Evolutionary conservation across 1,140 invertebrate species (phyloP), one percentile per base, ranked within the genome.

Genomic region (Rhynchophorus ferrugineus): DNA sequence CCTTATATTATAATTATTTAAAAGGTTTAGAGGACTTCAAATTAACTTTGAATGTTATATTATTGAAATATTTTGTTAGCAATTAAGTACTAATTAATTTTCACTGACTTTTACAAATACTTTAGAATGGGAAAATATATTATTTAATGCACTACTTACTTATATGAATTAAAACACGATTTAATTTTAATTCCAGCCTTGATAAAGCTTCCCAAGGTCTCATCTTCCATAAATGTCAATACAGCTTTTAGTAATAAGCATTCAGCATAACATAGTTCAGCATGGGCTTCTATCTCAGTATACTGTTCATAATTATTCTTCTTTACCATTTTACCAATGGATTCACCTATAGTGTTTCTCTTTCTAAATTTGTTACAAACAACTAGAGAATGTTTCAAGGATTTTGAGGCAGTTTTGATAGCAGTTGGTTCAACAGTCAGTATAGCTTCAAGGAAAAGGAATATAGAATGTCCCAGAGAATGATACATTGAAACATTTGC

Each of bases 231-330:
- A 68, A 96, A 93, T 8, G 88, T 91, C 33, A 98, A 76, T 63
- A 95, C 78, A 1, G 95, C 88, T 62, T 89, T 84, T 16, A 95
- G 73, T 19, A 98, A 71, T 6, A 95, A 73, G 29, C 86, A 84
- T 71, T 98, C 94, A 11, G 94, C 93, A 72, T 93, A 91, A 66
- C 91, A 93, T 18, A 98, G 69, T 69, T 98, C 94, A 1, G 95
- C 95, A 75, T 98, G 95, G 14, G 92, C 83, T 74, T 98, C 89
- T 67, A 87, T 79, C 54, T 80, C 77, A 14, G 87, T 85, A 56
- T 87, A 87, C 33, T 72, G 63, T 63, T 86, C 81, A 57, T 87
- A 92, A 68, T 91, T 88, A 9, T 78, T 71, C 69, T 79, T 83
- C 64, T 81, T 85, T 2, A 92, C 83, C 58, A 91, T 88, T 66